Conservation (phyloP, 2,113 vertebrate genomes). For the Pangasianodon gigas region DNA sequence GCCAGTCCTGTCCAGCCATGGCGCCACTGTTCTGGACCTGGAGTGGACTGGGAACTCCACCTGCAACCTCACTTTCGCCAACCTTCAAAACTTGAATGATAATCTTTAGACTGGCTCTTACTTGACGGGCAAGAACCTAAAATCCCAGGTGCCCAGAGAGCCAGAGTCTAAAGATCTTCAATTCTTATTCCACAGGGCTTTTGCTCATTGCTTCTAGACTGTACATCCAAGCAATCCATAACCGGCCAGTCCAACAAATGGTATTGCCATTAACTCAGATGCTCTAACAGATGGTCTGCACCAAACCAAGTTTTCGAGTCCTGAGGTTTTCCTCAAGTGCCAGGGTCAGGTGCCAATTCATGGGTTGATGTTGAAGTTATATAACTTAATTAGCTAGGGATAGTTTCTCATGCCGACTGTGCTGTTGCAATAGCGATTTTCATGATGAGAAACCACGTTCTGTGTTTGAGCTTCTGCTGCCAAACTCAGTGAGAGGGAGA, state of each 20-base stretch:
- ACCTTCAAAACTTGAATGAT: not conserved
- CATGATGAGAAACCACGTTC: not conserved
- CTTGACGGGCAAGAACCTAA: not conserved
- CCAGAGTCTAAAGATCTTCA: not conserved
- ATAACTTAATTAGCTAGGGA: not conserved
- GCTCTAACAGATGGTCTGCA: not conserved
- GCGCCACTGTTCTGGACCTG: conserved; percentile 36
- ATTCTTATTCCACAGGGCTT: not conserved
- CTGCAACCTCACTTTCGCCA: not conserved
- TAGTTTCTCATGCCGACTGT: not conserved
- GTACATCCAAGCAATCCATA: not conserved
- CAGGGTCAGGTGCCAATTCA: conserved; percentile 8
- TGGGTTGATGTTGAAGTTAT: not conserved
- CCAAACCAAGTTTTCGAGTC: not conserved
- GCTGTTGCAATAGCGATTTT: not conserved
- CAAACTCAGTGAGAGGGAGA: not conserved
- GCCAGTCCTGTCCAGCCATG: conserved; percentile 10
- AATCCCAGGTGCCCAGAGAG: not conserved
- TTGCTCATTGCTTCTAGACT: not conserved
- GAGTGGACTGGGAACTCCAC: conserved; percentile 50
- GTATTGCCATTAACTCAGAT: conserved; percentile 14
- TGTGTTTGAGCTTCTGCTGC: not conserved
- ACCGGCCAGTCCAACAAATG: not conserved
- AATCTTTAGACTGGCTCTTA: not conserved
- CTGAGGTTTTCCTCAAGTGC: not conserved